Evolutionary conservation across 2,113 vertebrate species (phyloP).

Genomic region (Lasiurus borealis): DNA sequence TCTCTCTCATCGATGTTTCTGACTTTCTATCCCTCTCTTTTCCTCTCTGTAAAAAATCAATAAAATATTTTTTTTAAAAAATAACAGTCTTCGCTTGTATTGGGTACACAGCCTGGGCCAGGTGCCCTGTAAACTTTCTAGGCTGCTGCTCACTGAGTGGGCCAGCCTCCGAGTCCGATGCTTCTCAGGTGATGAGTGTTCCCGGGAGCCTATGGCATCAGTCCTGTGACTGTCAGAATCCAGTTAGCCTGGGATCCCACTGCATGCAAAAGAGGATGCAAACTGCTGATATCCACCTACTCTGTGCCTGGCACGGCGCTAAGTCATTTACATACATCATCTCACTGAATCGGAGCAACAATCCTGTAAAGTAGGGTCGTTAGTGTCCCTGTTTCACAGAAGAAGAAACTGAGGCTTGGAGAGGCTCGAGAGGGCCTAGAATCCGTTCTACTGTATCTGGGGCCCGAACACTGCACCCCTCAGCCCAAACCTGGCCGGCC

Average conservation of each 20-base stretch:
- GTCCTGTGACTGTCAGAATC: not conserved
- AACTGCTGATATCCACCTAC: not conserved
- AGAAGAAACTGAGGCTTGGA: not conserved
- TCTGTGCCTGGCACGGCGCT: not conserved
- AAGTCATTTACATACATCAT: not conserved
- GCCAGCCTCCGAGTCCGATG: not conserved
- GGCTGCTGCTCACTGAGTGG: not conserved
- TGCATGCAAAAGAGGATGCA: not conserved
- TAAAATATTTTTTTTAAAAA: not conserved
- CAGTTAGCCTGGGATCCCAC: not conserved
- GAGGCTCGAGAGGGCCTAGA: not conserved
- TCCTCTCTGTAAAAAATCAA: too few species aligned
- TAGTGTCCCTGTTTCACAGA: not conserved
- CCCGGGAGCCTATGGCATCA: not conserved
- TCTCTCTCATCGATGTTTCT: too few species aligned
- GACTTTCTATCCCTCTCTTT: too few species aligned
- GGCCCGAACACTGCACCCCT: not conserved
- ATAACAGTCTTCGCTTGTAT: not conserved
- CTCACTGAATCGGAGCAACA: not conserved
- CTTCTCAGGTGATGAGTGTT: rapidly evolving
- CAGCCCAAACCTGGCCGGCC: not conserved
- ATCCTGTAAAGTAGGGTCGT: not conserved
- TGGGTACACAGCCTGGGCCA: not conserved
- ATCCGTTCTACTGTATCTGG: not conserved
- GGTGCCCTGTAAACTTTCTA: not conserved